Conservation (phyloP, 2,113 vertebrate genomes). For the Hemiprocne comata region DNA sequence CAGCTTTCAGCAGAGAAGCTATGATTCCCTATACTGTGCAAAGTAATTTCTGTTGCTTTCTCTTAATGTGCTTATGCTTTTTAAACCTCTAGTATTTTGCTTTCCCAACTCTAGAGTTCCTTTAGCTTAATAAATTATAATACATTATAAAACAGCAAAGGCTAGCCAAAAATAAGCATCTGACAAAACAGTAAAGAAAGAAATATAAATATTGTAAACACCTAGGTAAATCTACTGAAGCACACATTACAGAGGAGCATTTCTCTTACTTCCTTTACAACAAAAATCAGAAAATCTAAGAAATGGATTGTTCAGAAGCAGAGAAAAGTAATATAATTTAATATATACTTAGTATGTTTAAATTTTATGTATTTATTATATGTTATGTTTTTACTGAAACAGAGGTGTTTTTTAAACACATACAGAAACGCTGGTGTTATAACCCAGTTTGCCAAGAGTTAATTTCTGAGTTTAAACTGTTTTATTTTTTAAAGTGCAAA, state of each 20-base stretch:
- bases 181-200: not conserved
- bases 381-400: not conserved
- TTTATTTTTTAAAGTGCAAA: not conserved
- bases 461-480: not conserved
- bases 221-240: not conserved
- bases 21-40: not conserved
- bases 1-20: not conserved
- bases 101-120: not conserved
- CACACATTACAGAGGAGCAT: not conserved
- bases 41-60: not conserved
- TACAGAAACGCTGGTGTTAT: rapidly evolving
- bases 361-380: not conserved
- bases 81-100: not conserved
- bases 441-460: not conserved
- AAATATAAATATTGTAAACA: constrained; percentile 24
- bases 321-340: not conserved
- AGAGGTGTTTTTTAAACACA: not conserved
- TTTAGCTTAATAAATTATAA: constrained; percentile 40
- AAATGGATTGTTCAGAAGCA: not conserved
- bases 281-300: not conserved
- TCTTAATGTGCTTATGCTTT: not conserved
- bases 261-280: not conserved
- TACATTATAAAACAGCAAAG: constrained; percentile 34
- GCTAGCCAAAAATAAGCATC: not conserved
- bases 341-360: not conserved